These are phyloP conservation scores for Protophormia terraenovae DNA, from an alignment of 2,888 invertebrate species.

Conservation along the genomic window DNA sequence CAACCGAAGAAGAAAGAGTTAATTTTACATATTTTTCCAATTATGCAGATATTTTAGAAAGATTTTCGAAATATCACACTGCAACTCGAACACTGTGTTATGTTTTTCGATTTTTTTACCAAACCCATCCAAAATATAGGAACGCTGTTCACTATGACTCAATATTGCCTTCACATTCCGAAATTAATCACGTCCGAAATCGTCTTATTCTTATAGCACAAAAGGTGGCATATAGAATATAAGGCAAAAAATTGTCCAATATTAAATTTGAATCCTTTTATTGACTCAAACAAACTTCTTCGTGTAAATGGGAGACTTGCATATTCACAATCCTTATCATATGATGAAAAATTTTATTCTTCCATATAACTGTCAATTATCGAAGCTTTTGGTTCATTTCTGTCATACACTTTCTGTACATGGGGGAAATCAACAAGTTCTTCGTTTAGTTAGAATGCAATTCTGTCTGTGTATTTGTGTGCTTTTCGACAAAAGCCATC, in stretches of 20 bases:
- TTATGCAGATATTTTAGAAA: not conserved
- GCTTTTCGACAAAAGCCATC: no score
- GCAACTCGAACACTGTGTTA: not conserved
- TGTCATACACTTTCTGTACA: not conserved
- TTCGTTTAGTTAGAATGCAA: not conserved
- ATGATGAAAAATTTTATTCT: not conserved
- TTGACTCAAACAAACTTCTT: not conserved
- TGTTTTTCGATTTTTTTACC: not conserved
- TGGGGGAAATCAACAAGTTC: not conserved
- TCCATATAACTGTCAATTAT: not conserved
- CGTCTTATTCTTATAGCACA: not conserved
- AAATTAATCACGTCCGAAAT: not conserved
- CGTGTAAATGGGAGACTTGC: not conserved
- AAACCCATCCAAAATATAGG: not conserved
- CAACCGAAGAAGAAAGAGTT: not conserved
- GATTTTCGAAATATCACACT: not conserved
- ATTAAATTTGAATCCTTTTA: constrained; percentile 4
- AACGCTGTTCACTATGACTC: not conserved
- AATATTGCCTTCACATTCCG: not conserved
- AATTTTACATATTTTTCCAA: not conserved
- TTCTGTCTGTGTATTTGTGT: no score
- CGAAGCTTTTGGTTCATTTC: not conserved
- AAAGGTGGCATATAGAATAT: not conserved
- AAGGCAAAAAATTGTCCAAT: not conserved
- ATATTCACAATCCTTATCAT: not conserved